A percentile compares a stretch with the other conserved stretches of the same genome.
These are phyloP conservation scores for Morinoia aosen DNA, from an alignment of 2,888 invertebrate genomes.

Conservation along the genomic window DNA sequence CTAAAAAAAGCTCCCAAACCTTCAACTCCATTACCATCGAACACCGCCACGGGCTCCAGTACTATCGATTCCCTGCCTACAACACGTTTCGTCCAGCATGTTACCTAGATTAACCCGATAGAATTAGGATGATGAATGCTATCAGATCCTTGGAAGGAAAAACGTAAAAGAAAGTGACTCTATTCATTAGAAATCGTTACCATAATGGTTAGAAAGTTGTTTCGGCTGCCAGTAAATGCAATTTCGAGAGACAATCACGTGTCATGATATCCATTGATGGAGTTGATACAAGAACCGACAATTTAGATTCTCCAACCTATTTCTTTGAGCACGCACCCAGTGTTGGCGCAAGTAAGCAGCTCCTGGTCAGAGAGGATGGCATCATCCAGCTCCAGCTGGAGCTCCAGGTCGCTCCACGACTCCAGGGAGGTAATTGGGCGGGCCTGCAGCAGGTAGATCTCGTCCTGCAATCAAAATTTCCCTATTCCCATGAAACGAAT, in stretches of 20 bases:
- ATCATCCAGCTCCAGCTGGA: constrained; percentile 83
- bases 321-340: constrained; percentile 74
- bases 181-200: too few relatives aligned
- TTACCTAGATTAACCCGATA: not conserved
- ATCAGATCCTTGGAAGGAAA: too few relatives aligned
- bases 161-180: too few relatives aligned
- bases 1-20: not conserved
- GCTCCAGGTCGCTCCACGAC: constrained; percentile 83
- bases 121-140: not conserved
- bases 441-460: constrained; percentile 81
- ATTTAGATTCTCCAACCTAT: not conserved
- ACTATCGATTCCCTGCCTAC: not conserved
- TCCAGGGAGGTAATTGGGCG: constrained; percentile 83
- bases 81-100: not conserved
- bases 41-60: not conserved
- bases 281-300: too few relatives aligned
- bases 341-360: constrained; percentile 80
- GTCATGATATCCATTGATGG: too few relatives aligned
- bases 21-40: not conserved
- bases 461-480: constrained; percentile 72
- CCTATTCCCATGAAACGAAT: constrained; percentile 51
- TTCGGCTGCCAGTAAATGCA: too few relatives aligned
- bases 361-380: constrained; percentile 79
- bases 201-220: too few relatives aligned
- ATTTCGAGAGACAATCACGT: too few relatives aligned